Base-by-base conservation (phyloP, 2,797 vertebrate genomes). In the Mycteria americana region DNA sequence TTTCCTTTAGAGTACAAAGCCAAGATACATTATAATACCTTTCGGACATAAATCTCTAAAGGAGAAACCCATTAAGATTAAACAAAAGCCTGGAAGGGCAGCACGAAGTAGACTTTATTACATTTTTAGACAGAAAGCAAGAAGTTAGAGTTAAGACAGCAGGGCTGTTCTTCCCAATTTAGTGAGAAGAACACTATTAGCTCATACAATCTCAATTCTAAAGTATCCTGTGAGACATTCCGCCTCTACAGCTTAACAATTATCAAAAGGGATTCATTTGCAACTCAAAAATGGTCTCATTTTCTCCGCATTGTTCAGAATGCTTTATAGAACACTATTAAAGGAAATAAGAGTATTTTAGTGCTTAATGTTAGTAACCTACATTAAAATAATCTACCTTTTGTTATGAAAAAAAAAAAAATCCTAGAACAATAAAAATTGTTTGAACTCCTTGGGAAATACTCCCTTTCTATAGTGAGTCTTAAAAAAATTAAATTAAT, bases 101-200 rank as follows among this genome's bases (percentile, higher is more conserved):
- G n/a, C 35, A 50, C 21, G 18, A 88, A 83, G 54, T 48, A 87
- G 57, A 89, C 8, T 46, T 51, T 27, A 67, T 54, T 70, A 65
- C 28, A 33, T 59, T 85, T 91, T 97, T 91, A 95, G 68, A 69
- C 37, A 73, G 80, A 85, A 92, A 93, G 75, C 17, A 45, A 81
- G 12, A 31, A 51, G 46, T 16, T 48, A 80, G 33, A 39, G 60
- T 78, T 88, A 77, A 48, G 59, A 92, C 10, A 79, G 74, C 13
- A 89, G 69, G 63, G 24, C 11, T 70, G 6, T 57, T 96, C 73
- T 96, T 93, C 37, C 30, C 28, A 50, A 1, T 89, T 59, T 50
- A 89, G 60, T 1, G 3, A 65, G 60, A 94, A 84, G 25, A 93
- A n/a, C 8, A 15, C 82, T 81, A 86, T 87, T 72, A 89, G 33